Evolutionary conservation across 2,113 vertebrate genomes (phyloP), one percentile per base, ranked within the genome.

Genomic region (Corvus moneduloides): DNA sequence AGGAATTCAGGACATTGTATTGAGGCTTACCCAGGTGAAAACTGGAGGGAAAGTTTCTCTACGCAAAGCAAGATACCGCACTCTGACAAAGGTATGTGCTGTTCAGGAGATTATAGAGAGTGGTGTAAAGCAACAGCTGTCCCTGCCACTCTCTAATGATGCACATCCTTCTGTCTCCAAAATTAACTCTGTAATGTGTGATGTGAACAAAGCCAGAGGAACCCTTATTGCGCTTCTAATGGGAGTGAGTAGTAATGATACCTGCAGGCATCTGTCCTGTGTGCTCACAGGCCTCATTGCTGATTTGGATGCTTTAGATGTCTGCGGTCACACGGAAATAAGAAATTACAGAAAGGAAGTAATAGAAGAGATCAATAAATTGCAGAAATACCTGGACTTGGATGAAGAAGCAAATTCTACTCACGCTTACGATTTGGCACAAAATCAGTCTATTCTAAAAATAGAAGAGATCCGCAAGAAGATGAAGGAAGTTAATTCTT

Each of bases 331-430:
- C 35, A 97, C 98, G 0, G 99, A 99, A 7, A 98, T 99, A 92
- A 98, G 99, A 35, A 99, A 99, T 75, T 99, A 99, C 96, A 98
- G 99, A 44, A 99, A 99, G 77, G 99, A 99, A 95, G 99, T 99
- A 2, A 99, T 99, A 74, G 99, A 99, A 93, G 99, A 99, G 94
- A 99, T 99, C 87, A 99, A 99, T 94, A 98, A 98, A 33, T 97
- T 99, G 67, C 97, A 99, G 69, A 99, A 98, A 66, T 99, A 99
- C 44, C 97, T 99, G 92, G 99, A 99, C 91, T 97, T 99, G 89
- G 99, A 99, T 82, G 99, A 98, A 67, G 99, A 99, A 95, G 99
- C 99, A 21, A 98, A 99, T 52, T 98, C 98, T 77, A 98, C 98
- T 0, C 97, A 98, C 5, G 97, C 97, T 16, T 99, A 99, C 32